phyloP scores from a whole-genome alignment of 2,888 invertebrate genomes.

The Balanococcus diminutus region DNA sequence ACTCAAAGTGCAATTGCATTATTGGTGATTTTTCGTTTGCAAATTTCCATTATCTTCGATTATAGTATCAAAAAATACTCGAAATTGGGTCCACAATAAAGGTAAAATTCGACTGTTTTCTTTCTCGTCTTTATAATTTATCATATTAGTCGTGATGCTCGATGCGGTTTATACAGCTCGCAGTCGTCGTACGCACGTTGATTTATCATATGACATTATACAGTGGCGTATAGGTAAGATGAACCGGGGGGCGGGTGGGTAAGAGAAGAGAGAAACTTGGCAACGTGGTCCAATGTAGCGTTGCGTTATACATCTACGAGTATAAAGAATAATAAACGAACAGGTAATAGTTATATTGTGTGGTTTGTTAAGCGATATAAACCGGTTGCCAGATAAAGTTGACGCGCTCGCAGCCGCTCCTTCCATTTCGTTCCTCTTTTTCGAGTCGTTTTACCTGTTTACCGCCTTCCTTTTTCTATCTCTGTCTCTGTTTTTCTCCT shows the following conservation, averaged over 20 bases:
- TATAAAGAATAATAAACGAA: slow-evolving; percentile 48
- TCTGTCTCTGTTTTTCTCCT: slow-evolving; percentile 21
- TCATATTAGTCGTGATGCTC: background rate
- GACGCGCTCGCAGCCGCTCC: slow-evolving; percentile 42
- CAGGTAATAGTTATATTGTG: slow-evolving; percentile 53
- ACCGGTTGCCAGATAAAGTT: slow-evolving; percentile 50
- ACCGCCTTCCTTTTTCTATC: slow-evolving; percentile 14
- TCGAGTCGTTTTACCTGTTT: slow-evolving; percentile 51
- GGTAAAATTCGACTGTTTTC: background rate
- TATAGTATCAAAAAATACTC: too few relatives aligned
- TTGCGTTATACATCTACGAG: slow-evolving; percentile 23
- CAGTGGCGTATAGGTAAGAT: background rate
- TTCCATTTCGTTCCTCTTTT: slow-evolving; percentile 50
- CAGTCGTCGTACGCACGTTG: background rate
- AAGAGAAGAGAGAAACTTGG: background rate
- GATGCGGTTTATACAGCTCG: background rate
- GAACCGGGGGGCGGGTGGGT: background rate
- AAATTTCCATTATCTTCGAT: too few relatives aligned
- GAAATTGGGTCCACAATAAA: background rate
- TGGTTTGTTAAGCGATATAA: slow-evolving; percentile 51
- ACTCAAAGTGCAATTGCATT: too few relatives aligned
- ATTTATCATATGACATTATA: background rate
- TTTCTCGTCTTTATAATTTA: background rate
- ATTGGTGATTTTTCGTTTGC: too few relatives aligned
- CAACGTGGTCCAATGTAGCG: background rate